Conservation (phyloP, 1,140 invertebrate species). For the Ceratosolen solmsi region DNA sequence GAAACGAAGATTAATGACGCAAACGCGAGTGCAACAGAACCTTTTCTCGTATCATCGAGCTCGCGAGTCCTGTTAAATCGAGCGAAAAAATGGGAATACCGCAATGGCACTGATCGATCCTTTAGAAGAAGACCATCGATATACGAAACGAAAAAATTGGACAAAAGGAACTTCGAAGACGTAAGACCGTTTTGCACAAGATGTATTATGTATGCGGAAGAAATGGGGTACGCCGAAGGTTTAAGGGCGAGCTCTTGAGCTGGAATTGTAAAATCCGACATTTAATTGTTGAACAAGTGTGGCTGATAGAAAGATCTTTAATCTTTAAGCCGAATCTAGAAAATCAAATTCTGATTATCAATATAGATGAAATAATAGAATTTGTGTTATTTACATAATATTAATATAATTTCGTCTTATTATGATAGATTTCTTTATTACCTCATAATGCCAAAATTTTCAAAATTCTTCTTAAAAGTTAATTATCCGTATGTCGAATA, state of each 20-base stretch:
- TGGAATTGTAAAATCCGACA: not conserved
- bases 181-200: constrained; percentile 49
- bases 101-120: constrained; percentile 32
- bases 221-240: constrained; percentile 53
- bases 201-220: constrained; percentile 67
- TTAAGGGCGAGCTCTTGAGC: not conserved
- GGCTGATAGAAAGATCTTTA: no score
- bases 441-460: no score
- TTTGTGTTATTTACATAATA: no score
- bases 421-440: no score
- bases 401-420: no score
- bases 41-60: constrained; percentile 50
- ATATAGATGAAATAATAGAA: no score
- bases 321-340: no score
- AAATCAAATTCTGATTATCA: no score
- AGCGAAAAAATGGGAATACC: constrained; percentile 65
- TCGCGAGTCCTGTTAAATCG: constrained; percentile 59
- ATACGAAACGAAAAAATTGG: constrained; percentile 8
- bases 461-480: no score
- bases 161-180: not conserved
- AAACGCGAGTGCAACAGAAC: constrained; percentile 44
- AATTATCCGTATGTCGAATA: no score
- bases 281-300: not conserved
- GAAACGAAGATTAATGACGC: constrained; percentile 57
- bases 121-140: not conserved